These are phyloP conservation scores for Elachura formosa DNA, from an alignment of 2,113 vertebrate genomes.

Conservation along the genomic window DNA sequence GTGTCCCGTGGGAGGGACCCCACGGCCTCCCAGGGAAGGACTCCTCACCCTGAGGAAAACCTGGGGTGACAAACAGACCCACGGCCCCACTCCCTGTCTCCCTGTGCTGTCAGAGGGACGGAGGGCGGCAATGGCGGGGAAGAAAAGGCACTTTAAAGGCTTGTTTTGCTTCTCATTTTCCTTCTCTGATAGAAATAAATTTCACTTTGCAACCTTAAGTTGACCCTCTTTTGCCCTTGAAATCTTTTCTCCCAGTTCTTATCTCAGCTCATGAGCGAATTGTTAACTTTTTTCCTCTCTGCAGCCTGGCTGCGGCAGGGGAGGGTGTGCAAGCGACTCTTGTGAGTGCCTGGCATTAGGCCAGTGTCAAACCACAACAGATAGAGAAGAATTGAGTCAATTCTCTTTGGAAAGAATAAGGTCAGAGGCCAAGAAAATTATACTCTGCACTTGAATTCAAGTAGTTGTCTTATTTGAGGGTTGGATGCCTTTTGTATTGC, in stretches of 20 bases:
- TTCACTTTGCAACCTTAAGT: background rate
- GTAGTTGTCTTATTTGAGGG: background rate
- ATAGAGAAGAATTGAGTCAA: background rate
- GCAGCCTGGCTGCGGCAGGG: background rate
- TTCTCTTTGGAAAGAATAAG: background rate
- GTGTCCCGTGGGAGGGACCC: too few relatives aligned
- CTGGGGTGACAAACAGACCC: too few relatives aligned
- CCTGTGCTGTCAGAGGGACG: background rate
- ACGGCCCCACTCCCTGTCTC: background rate
- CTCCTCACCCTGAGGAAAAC: too few relatives aligned
- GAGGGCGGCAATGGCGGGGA: background rate
- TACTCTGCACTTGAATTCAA: background rate
- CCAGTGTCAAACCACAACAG: background rate
- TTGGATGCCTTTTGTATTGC: background rate
- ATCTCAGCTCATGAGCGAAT: background rate
- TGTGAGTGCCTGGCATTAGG: background rate
- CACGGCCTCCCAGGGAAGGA: too few relatives aligned
- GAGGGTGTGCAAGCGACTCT: background rate
- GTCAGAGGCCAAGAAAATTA: background rate
- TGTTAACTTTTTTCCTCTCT: background rate
- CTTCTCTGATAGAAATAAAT: background rate
- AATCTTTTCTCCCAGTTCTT: background rate
- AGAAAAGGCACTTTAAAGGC: background rate
- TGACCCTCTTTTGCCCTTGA: background rate
- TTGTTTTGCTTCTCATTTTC: background rate